Percentiles rank a stretch among this genome's conserved stretches.
Evolutionary conservation across 2,797 vertebrate species (phyloP).

Genomic region (Synanceia verrucosa): DNA sequence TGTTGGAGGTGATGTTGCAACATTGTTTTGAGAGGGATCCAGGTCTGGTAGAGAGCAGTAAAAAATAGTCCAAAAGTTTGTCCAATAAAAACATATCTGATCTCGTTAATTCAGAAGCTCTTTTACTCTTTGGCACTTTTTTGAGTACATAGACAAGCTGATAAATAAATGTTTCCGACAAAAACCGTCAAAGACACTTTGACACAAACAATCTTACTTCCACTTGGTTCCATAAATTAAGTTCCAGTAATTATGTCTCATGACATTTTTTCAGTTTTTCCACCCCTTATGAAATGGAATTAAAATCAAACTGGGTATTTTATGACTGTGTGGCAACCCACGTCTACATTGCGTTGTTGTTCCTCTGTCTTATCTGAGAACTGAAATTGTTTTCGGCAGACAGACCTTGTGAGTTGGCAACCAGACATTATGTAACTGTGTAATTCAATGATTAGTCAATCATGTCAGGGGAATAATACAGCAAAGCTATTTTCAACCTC

Average conservation of each 20-base stretch:
- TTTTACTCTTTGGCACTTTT: neutral
- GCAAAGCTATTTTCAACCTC: conserved; percentile 39
- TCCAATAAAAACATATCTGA: conserved; percentile 22
- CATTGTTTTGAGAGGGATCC: conserved; percentile 51
- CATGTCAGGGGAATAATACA: conserved; percentile 38
- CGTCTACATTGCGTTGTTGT: conserved; percentile 18
- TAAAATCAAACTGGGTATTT: neutral
- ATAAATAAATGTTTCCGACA: neutral
- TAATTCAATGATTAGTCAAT: conserved; percentile 61
- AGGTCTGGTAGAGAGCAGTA: conserved; percentile 13
- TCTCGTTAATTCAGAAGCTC: neutral
- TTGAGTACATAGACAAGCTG: neutral
- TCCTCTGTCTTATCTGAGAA: conserved; percentile 46
- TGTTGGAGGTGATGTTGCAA: conserved; percentile 64
- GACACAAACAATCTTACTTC: neutral
- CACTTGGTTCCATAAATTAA: conserved; percentile 1
- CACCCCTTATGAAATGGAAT: neutral
- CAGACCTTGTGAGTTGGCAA: conserved; percentile 60
- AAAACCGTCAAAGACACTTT: neutral
- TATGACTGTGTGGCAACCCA: neutral
- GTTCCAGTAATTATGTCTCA: neutral
- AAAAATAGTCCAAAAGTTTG: conserved; percentile 23
- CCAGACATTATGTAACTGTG: conserved; percentile 59
- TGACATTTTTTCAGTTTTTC: neutral
- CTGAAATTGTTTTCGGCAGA: conserved; percentile 61